Conservation (phyloP, 2,797 vertebrate genomes). For the Myripristis murdjan region DNA sequence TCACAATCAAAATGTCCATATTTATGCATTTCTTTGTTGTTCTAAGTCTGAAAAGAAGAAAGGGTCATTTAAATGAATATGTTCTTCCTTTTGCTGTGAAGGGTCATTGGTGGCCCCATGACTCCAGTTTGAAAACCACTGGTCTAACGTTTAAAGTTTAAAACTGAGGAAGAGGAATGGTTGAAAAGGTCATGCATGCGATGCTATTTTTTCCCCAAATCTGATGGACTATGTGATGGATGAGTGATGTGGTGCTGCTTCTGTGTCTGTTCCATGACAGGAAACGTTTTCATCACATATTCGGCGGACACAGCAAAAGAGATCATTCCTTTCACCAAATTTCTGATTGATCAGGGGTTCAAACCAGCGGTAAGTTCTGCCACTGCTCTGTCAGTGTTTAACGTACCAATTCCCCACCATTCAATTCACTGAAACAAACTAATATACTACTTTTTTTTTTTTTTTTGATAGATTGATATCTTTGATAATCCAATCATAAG, state of each 20-base stretch:
- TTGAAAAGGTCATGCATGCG: no score
- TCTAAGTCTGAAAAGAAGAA: no score
- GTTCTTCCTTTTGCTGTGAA: no score
- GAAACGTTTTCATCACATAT: slow-evolving; percentile 96
- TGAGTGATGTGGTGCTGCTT: neutral
- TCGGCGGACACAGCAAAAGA: slow-evolving; percentile 90
- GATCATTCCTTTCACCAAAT: slow-evolving; percentile 90
- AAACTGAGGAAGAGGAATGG: no score
- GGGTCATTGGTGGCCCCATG: no score
- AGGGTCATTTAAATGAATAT: no score
- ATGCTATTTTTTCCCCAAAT: no score
- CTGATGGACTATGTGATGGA: neutral
- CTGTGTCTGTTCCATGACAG: slow-evolving; percentile 72
- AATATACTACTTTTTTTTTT: slow-evolving; percentile 22
- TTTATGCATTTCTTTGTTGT: no score
- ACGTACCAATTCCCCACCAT: neutral
- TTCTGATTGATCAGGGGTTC: slow-evolving; percentile 93
- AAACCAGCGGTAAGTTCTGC: slow-evolving; percentile 90
- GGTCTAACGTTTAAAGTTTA: no score
- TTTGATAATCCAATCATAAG: slow-evolving; percentile 91
- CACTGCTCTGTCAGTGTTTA: neutral
- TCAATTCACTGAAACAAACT: neutral
- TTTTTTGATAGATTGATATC: slow-evolving; percentile 90
- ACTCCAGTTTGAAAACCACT: no score
- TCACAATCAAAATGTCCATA: no score